These are phyloP conservation scores for Urophycis tenuis DNA, from an alignment of 2,797 vertebrate species.

Conservation along the genomic window DNA sequence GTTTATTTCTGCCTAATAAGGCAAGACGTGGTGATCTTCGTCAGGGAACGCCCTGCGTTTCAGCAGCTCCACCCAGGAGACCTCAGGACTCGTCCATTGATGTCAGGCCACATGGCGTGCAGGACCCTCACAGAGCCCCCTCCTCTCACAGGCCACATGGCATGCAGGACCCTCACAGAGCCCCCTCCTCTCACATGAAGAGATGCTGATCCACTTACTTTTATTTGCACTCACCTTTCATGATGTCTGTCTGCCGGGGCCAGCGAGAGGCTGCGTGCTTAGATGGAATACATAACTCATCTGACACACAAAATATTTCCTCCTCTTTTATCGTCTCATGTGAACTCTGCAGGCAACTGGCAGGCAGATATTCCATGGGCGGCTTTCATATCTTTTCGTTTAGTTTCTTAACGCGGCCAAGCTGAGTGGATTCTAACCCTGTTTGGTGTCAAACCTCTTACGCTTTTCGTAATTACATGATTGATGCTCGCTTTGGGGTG, in stretches of 20 bases:
- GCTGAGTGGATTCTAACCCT: neutral
- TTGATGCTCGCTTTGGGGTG: neutral
- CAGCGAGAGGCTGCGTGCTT: neutral
- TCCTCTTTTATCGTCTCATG: neutral
- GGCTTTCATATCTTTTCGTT: neutral
- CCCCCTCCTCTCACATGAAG: neutral
- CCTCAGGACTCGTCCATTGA: neutral
- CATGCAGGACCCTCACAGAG: neutral
- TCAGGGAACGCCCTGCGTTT: neutral
- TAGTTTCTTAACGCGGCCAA: neutral
- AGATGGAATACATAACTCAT: neutral
- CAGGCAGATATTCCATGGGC: neutral
- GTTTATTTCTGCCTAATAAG: neutral
- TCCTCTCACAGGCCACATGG: neutral
- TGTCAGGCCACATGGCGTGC: neutral
- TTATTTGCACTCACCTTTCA: neutral
- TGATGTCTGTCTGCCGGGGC: neutral
- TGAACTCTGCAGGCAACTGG: neutral
- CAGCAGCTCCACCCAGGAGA: neutral
- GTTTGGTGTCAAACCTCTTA: neutral
- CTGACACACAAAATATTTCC: neutral
- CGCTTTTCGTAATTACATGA: constrained; percentile 1
- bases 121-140: neutral
- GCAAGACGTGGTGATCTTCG: neutral
- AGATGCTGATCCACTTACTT: neutral